Evolutionary conservation across 1,140 invertebrate species (phyloP), one percentile per base, ranked within the genome.

Genomic region (Bombus sibiricus): DNA sequence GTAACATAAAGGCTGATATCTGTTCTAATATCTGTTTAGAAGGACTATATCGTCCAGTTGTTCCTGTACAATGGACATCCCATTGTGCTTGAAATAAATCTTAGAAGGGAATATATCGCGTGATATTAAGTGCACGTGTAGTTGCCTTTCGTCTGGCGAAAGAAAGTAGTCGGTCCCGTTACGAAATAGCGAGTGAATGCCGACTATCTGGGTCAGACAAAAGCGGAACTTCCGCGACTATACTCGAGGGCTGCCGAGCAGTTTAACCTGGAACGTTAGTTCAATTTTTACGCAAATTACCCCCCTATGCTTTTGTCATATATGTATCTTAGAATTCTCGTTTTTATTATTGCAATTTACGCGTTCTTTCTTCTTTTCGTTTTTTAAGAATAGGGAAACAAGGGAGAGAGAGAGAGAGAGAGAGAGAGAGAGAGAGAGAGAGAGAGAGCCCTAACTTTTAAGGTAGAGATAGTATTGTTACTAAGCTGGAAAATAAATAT

Each of bases 171-270:
- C 92, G 91, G 93, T 94, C 93, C 94, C 93, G 94, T 94, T 94
- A 94, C 94, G 94, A 94, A 94, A 94, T 94, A 94, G 93, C 93
- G 93, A 94, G 93, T 93, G 94, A 94, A 94, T 94, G 94, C 92
- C 87, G 93, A 83, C 90, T 90, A 94, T 94, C 92, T 94, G 91
- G 94, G 94, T 94, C 94, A 93, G 92, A 92, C 92, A 93, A 94
- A 93, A 94, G 92, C 93, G 93, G 93, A 94, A 94, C 93, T 93
- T 94, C 92, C 92, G 92, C 88, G 91, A 83, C 53, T 80, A 41
- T 72, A 62, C 69, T 88, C 74, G 83, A 75, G 83, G 86, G 59
- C 47, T 41, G 80, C 12, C 34, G 37, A 66, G 72, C 41, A n/a
- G 53, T 84, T 79, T 79, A 84, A 79, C 76, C 53, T 41, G 34